A percentile compares a stretch with the other conserved stretches of the same genome.
Evolutionary conservation across 2,888 invertebrate species (phyloP).

Genomic region (Hofmannophila pseudospretella): DNA sequence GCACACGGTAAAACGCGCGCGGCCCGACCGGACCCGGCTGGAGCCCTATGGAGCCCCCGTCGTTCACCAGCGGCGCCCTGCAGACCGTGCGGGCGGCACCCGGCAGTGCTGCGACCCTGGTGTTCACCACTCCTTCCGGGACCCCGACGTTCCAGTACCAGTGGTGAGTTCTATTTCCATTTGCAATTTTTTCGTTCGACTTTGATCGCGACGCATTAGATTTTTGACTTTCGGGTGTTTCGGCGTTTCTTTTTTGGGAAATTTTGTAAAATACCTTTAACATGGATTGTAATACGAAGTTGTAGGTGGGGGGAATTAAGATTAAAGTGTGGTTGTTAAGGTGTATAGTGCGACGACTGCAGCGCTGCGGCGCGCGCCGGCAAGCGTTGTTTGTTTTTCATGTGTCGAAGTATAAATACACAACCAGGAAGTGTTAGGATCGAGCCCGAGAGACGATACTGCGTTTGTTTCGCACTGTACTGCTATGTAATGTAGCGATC

Average conservation of each 20-base stretch:
- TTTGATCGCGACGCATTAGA: too few species aligned
- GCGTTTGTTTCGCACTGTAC: slow-evolving; percentile 19
- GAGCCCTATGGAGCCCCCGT: slow-evolving; percentile 69
- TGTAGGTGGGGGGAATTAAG: too few species aligned
- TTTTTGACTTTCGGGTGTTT: too few species aligned
- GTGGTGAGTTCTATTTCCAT: slow-evolving; percentile 67
- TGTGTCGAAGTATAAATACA: slow-evolving; percentile 68
- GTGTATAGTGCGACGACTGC: neutral
- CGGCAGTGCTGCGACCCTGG: slow-evolving; percentile 45
- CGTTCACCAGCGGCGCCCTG: slow-evolving; percentile 47
- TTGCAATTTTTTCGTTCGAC: too few species aligned
- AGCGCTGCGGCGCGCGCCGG: slow-evolving; percentile 16
- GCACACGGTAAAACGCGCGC: slow-evolving; percentile 69
- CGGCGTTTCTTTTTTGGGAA: too few species aligned
- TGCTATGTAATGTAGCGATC: slow-evolving; percentile 27
- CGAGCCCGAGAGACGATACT: slow-evolving; percentile 41
- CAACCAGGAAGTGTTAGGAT: slow-evolving; percentile 59
- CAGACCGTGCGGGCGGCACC: slow-evolving; percentile 52
- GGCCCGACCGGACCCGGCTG: slow-evolving; percentile 55
- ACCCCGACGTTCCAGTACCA: slow-evolving; percentile 58
- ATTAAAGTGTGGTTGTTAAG: neutral
- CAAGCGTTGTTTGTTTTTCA: slow-evolving; percentile 69
- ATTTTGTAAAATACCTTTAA: too few species aligned
- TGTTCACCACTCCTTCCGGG: slow-evolving; percentile 49
- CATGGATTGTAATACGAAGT: too few species aligned